Base-by-base conservation (phyloP, 1,140 invertebrate species). In the Monomorium pharaonis region DNA sequence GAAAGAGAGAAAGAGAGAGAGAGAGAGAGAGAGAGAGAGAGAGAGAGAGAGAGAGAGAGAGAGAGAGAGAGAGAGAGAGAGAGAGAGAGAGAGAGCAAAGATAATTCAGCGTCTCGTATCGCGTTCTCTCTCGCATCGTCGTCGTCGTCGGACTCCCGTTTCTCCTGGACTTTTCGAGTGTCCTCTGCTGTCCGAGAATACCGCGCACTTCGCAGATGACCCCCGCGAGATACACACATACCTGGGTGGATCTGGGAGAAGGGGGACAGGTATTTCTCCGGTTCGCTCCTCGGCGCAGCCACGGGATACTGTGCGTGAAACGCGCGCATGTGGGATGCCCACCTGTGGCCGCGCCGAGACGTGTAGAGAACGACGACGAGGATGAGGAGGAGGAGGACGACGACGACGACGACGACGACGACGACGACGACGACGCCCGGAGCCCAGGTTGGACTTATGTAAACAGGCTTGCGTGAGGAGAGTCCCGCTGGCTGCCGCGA, bases 401-500 rank as follows among this genome's bases (percentile, higher is more conserved):
- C 0, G 62, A 84, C 72, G 74, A 84, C 54, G 47, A 78, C 85
- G 56, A 83, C 86, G 87, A 86, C 69, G 67, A 70, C 60, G 60
- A 63, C 75, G 76, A 84, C 62, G 51, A 2, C 37, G 5, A 75
- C 58, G 75, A 24, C 0, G 62, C 30, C 62, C 33, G 12, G 33
- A 89, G 88, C 85, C 77, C 62, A 76, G 78, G 24, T 72, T 87
- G 88, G 88, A 80, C 91, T 93, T 93, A 91, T 91, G 92, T 92
- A 93, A 93, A 93, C 90, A 91, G 89, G 89, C 88, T 93, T 87
- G 92, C 92, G 91, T 91, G 92, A 92, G 89, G 90, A 92, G 86
- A 93, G 88, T 87, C 87, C 77, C 85, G 88, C 85, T 83, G 85
- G 89, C 89, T 87, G 90, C 85, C 60, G 63, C 87, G 87, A 92